Conservation (phyloP, 2,888 invertebrate species). For the Frankliniella fusca region DNA sequence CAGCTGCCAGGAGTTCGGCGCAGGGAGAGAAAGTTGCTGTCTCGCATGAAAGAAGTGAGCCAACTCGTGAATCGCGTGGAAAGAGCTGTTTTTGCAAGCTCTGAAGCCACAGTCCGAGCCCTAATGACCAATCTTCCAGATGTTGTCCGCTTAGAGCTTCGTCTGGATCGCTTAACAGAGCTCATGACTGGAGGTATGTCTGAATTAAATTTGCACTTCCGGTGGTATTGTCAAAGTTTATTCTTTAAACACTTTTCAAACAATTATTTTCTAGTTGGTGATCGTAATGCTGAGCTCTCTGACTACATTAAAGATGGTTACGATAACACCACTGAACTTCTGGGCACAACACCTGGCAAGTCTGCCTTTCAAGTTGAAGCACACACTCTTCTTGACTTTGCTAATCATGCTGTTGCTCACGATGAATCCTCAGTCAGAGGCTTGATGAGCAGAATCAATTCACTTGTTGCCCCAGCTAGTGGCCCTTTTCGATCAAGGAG, state of each 20-base stretch:
- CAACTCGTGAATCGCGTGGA: background rate
- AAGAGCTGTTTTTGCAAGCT: background rate
- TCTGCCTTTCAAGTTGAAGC: background rate
- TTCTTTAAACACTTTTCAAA: no score
- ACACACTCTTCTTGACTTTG: background rate
- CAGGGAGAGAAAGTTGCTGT: background rate
- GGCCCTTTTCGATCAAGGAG: background rate
- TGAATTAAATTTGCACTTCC: background rate
- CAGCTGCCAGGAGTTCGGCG: background rate
- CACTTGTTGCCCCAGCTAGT: background rate
- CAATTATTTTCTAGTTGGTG: background rate
- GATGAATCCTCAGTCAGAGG: background rate
- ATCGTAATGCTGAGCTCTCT: background rate
- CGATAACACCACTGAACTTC: background rate
- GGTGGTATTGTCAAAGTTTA: no score
- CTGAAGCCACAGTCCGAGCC: background rate
- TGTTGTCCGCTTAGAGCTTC: background rate
- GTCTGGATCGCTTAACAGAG: background rate
- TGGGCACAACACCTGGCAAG: background rate
- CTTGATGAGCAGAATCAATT: background rate
- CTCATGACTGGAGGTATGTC: background rate
- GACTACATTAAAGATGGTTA: conserved; percentile 3
- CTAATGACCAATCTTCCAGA: background rate
- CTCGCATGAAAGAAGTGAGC: background rate
- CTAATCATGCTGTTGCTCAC: background rate